A percentile compares a stretch with the other conserved stretches of the same genome.
Evolutionary conservation across 2,113 vertebrate genomes (phyloP).

Genomic region (Casuarius casuarius): DNA sequence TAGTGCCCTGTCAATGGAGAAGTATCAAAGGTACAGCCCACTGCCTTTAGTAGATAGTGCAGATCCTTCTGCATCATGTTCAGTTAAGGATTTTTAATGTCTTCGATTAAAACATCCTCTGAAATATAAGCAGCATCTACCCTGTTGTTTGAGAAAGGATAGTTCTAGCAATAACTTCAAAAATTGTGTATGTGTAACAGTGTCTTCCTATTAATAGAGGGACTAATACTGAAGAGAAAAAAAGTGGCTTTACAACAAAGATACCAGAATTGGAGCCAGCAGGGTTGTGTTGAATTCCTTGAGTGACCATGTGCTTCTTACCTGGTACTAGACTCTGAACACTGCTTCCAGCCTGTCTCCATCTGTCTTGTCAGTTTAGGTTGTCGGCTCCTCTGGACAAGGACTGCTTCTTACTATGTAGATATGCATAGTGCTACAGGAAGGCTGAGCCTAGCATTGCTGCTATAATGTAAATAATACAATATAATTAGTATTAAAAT

Average conservation of each 20-base stretch:
- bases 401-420: neutral
- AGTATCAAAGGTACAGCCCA: neutral
- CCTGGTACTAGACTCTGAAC: neutral
- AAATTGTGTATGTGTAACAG: neutral
- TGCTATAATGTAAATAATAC: neutral
- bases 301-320: neutral
- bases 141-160: neutral
- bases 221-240: neutral
- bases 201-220: neutral
- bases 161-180: neutral
- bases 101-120: neutral
- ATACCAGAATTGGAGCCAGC: neutral
- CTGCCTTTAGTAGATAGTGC: neutral
- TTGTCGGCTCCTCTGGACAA: neutral
- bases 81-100: neutral
- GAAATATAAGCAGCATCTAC: neutral
- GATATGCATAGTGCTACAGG: neutral
- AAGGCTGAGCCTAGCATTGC: neutral
- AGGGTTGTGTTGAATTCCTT: neutral
- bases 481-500: slow-evolving; percentile 25
- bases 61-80: neutral
- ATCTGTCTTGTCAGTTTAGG: neutral
- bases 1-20: neutral
- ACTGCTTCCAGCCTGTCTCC: neutral
- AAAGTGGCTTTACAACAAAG: neutral